phyloP scores from a whole-genome alignment of 2,888 invertebrate genomes.

The Polylopha cassiicola region DNA sequence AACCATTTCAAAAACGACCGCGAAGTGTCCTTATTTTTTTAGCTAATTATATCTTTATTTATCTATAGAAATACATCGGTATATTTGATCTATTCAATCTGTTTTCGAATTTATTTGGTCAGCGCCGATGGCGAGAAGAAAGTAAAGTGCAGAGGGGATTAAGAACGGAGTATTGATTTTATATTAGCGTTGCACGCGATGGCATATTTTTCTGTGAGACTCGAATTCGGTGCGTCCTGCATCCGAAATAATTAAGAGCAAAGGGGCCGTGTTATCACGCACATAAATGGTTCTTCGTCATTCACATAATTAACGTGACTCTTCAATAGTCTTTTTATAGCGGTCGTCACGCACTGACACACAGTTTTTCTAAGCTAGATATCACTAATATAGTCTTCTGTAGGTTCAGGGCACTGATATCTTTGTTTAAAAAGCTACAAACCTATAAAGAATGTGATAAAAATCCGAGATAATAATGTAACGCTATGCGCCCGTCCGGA shows the following conservation, averaged over 20 bases:
- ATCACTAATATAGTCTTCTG: slow-evolving; percentile 28
- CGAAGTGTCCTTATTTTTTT: slow-evolving; percentile 39
- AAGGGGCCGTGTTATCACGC: slow-evolving; percentile 64
- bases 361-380: slow-evolving; percentile 31
- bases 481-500: slow-evolving; percentile 48
- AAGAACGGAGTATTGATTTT: slow-evolving; percentile 59
- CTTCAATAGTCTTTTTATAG: slow-evolving; percentile 52
- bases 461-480: slow-evolving; percentile 40
- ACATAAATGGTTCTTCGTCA: slow-evolving; percentile 68
- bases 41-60: slow-evolving; percentile 32
- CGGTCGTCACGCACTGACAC: slow-evolving; percentile 46
- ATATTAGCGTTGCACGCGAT: slow-evolving; percentile 41
- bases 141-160: slow-evolving; percentile 23
- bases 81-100: slow-evolving; percentile 11
- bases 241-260: slow-evolving; percentile 37
- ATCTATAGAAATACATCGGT: slow-evolving; percentile 25
- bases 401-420: slow-evolving; percentile 26
- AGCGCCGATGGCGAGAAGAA: not conserved
- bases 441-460: slow-evolving; percentile 33
- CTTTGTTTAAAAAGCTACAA: slow-evolving; percentile 28
- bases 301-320: slow-evolving; percentile 72
- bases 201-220: slow-evolving; percentile 31
- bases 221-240: slow-evolving; percentile 32
- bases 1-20: slow-evolving; percentile 58
- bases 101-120: not conserved